Evolutionary conservation across 2,888 invertebrate genomes (phyloP).

Genomic region (Clanis bilineata): DNA sequence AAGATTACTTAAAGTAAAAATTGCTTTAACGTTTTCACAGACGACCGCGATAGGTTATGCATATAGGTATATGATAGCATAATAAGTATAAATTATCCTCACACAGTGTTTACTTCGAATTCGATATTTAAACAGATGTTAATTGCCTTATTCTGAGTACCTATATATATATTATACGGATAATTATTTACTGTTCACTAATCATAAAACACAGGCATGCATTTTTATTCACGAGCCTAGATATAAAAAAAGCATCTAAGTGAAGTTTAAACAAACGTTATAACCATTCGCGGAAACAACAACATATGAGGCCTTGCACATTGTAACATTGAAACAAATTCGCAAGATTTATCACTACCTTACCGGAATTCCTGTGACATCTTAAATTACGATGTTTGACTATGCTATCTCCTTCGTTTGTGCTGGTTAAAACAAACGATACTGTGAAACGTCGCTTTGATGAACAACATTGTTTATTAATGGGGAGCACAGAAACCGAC

Average conservation of each 20-base stretch:
- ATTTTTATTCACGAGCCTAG: background rate
- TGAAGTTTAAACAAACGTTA: background rate
- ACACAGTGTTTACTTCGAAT: no score
- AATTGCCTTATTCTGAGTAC: no score
- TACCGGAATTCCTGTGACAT: conserved; percentile 26
- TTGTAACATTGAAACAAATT: conserved; percentile 17
- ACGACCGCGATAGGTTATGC: no score
- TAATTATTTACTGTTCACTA: background rate
- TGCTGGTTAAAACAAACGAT: conserved; percentile 39
- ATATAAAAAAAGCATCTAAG: background rate
- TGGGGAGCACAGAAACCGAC: conserved; percentile 42
- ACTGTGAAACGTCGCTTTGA: conserved; percentile 59
- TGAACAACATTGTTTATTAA: conserved; percentile 64
- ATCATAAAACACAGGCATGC: background rate
- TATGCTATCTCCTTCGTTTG: conserved; percentile 8
- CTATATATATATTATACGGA: no score
- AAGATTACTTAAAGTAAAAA: no score
- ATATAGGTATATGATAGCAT: no score
- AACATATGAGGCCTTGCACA: conserved; percentile 21
- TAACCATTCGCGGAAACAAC: background rate
- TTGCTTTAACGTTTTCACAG: no score
- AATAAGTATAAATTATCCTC: no score
- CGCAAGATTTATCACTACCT: conserved; percentile 15
- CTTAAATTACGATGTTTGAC: conserved; percentile 24
- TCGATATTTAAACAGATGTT: no score